These are phyloP conservation scores for Volucella bombylans DNA, from an alignment of 2,888 invertebrate genomes.

Conservation along the genomic window DNA sequence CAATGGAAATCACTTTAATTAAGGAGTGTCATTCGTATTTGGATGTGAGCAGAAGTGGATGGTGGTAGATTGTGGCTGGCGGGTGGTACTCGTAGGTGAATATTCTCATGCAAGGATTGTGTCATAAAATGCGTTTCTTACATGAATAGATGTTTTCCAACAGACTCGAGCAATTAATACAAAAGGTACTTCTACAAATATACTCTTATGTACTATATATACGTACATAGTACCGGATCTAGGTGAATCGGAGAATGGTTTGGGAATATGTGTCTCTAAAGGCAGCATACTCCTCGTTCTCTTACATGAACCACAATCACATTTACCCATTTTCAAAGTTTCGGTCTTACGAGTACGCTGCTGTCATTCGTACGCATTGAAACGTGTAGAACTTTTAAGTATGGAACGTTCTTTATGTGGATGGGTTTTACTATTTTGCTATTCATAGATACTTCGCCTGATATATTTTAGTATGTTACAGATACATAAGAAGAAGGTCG, in stretches of 20 bases:
- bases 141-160: conserved; percentile 23
- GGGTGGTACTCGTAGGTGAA: background rate
- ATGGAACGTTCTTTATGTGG: conserved; percentile 23
- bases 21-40: conserved; percentile 36
- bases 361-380: conserved; percentile 29
- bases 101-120: conserved; percentile 2
- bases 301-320: conserved; percentile 37
- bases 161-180: conserved; percentile 60
- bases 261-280: conserved; percentile 42
- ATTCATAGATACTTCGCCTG: background rate
- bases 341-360: background rate
- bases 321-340: conserved; percentile 1
- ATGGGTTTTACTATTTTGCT: conserved; percentile 31
- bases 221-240: conserved; percentile 27
- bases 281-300: background rate
- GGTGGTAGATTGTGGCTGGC: background rate
- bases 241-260: conserved; percentile 38
- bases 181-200: conserved; percentile 5
- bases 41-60: too few species aligned
- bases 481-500: conserved; percentile 16
- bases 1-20: conserved; percentile 61
- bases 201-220: too few species aligned
- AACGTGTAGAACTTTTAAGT: conserved; percentile 39
- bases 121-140: conserved; percentile 23
- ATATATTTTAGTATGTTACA: background rate